These are phyloP conservation scores for Ernsta delagoae DNA, from an alignment of 2,888 invertebrate genomes.

Conservation along the genomic window DNA sequence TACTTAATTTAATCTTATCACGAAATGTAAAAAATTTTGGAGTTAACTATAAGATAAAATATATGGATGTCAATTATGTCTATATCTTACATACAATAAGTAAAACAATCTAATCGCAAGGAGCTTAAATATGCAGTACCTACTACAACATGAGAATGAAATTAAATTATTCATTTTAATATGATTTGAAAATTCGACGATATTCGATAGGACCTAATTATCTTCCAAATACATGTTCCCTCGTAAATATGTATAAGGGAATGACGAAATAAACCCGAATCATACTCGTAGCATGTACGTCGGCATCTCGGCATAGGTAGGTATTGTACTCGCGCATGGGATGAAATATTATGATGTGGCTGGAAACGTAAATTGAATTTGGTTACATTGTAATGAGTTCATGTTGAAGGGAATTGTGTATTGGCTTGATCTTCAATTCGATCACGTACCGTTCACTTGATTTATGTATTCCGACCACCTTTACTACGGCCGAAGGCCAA, in stretches of 20 bases:
- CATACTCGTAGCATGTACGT: constrained; percentile 2
- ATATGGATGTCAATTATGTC: too few relatives aligned
- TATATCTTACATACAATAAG: too few relatives aligned
- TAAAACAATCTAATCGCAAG: too few relatives aligned
- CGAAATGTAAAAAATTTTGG: too few relatives aligned
- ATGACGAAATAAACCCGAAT: constrained; percentile 37
- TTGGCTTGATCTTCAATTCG: constrained; percentile 77
- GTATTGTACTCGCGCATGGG: constrained; percentile 46
- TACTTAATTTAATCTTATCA: too few relatives aligned
- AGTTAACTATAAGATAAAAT: too few relatives aligned
- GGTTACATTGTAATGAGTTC: constrained; percentile 81
- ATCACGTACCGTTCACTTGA: constrained; percentile 78
- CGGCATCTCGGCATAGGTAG: too few relatives aligned
- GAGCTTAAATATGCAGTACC: too few relatives aligned
- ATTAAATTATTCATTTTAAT: neutral
- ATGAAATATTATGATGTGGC: constrained; percentile 78
- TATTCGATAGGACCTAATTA: neutral
- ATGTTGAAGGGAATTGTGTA: constrained; percentile 71
- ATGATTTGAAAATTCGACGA: neutral
- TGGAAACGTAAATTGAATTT: constrained; percentile 77
- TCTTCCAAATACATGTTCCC: neutral
- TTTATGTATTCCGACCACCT: constrained; percentile 79
- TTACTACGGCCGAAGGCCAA: constrained; percentile 64
- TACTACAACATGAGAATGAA: neutral
- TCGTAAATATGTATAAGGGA: constrained; percentile 14